Percentiles rank a stretch among this genome's conserved stretches.
Evolutionary conservation across 1,140 invertebrate genomes (phyloP).

Genomic region (Lordiphosa clarofinis): DNA sequence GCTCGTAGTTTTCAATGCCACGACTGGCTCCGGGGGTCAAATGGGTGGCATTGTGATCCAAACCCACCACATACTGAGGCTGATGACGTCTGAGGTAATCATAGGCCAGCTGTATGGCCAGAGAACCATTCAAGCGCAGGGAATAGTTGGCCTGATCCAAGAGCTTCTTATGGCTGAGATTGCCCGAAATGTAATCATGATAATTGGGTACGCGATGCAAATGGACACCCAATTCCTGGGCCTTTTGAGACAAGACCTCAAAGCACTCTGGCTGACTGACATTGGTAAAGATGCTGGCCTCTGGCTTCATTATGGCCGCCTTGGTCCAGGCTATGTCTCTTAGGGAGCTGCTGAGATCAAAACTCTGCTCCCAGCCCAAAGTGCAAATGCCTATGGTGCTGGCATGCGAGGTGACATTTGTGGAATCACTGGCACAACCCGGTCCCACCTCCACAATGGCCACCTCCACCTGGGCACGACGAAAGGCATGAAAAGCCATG

Average conservation of each 20-base stretch:
- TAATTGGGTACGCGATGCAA: constrained; percentile 43
- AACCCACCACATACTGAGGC: constrained; percentile 42
- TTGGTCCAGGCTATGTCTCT: constrained; percentile 96
- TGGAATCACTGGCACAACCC: constrained; percentile 95
- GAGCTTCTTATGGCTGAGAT: constrained; percentile 29
- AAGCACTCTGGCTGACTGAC: constrained; percentile 86
- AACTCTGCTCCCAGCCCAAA: constrained; percentile 93
- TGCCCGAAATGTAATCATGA: constrained; percentile 31
- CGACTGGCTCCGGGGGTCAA: constrained; percentile 72
- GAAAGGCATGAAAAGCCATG: constrained; percentile 94
- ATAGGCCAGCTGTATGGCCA: constrained; percentile 91
- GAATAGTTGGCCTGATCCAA: constrained; percentile 40
- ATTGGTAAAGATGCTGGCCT: constrained; percentile 86
- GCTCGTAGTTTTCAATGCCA: constrained; percentile 83
- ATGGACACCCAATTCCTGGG: constrained; percentile 84
- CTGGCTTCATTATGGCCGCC: constrained; percentile 95
- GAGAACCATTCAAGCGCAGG: constrained; percentile 85
- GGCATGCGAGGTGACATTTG: constrained; percentile 92
- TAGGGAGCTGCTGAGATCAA: constrained; percentile 90
- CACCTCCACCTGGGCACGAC: constrained; percentile 93
- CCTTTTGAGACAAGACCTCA: constrained; percentile 85
- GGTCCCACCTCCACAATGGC: constrained; percentile 98
- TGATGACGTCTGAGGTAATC: constrained; percentile 83
- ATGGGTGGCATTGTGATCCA: constrained; percentile 28
- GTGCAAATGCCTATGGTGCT: constrained; percentile 89